Evolutionary conservation across 1,140 invertebrate genomes (phyloP).

Genomic region (Apis cerana): DNA sequence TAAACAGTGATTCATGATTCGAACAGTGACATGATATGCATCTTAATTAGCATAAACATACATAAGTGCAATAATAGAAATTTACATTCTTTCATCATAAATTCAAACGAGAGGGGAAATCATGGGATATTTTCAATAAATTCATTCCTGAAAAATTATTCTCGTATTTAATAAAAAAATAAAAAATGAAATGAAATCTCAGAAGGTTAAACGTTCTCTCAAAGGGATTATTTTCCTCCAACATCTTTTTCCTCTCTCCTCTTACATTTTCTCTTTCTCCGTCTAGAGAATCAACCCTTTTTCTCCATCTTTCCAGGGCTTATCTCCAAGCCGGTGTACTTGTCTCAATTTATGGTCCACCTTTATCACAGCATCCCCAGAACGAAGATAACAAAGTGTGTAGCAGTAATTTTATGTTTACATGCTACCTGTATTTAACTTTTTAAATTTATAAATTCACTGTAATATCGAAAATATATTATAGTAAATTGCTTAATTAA

Average conservation of each 20-base stretch:
- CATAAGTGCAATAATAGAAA: not conserved
- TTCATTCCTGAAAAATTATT: not conserved
- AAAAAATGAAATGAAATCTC: not conserved
- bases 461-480: no score
- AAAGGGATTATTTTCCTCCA: not conserved
- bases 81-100: not conserved
- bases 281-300: not conserved
- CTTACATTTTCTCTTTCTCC: not conserved
- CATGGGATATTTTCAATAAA: not conserved
- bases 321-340: not conserved
- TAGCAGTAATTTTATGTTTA: not conserved
- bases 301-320: not conserved
- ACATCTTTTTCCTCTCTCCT: not conserved
- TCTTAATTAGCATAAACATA: not conserved
- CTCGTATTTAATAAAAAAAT: not conserved
- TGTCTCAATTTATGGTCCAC: not conserved
- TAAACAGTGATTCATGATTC: not conserved
- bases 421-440: not conserved
- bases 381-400: not conserved
- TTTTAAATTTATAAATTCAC: not conserved
- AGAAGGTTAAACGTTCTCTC: not conserved
- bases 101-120: no score
- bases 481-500: no score
- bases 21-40: not conserved
- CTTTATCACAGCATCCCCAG: not conserved